A percentile compares a stretch with the other conserved stretches of the same genome.
Conservation (phyloP, 2,888 invertebrate genomes). For the Anthrax anthrax region DNA sequence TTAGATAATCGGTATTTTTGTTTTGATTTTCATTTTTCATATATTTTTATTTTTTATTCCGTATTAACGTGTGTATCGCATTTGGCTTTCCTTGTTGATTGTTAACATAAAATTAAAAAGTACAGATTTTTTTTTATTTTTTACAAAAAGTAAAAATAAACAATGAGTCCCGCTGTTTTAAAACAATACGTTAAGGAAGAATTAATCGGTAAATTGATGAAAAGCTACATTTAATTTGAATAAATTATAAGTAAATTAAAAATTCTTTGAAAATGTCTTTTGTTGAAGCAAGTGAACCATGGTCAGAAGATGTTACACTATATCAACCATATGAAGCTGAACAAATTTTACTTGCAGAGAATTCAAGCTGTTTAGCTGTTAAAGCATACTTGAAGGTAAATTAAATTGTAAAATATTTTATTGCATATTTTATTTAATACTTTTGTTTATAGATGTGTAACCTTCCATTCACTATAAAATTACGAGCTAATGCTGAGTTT, state of each 20-base stretch:
- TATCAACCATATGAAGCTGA: slow-evolving; percentile 86
- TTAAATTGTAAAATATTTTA: not conserved
- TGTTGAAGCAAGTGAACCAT: slow-evolving; percentile 70
- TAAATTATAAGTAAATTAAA: not conserved
- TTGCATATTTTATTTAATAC: not conserved
- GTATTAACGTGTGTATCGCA: too few relatives aligned
- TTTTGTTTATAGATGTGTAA: slow-evolving; percentile 54
- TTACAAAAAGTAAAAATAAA: not conserved
- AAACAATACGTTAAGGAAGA: not conserved
- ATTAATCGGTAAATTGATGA: not conserved
- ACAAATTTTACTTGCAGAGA: slow-evolving; percentile 86
- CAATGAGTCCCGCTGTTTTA: not conserved
- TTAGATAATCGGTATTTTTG: too few relatives aligned
- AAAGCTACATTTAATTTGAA: not conserved
- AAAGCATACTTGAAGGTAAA: slow-evolving; percentile 70
- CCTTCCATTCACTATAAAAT: slow-evolving; percentile 66
- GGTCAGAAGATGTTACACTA: slow-evolving; percentile 75
- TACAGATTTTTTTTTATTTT: too few relatives aligned
- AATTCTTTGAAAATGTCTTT: not conserved
- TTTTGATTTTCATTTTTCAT: too few relatives aligned
- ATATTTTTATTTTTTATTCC: too few relatives aligned
- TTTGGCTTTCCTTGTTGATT: too few relatives aligned
- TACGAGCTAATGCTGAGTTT: slow-evolving; percentile 82
- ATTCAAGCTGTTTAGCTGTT: slow-evolving; percentile 84
- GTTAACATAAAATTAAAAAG: too few relatives aligned